phyloP scores from a whole-genome alignment of 2,113 vertebrate species.

The Plestiodon gilberti region DNA sequence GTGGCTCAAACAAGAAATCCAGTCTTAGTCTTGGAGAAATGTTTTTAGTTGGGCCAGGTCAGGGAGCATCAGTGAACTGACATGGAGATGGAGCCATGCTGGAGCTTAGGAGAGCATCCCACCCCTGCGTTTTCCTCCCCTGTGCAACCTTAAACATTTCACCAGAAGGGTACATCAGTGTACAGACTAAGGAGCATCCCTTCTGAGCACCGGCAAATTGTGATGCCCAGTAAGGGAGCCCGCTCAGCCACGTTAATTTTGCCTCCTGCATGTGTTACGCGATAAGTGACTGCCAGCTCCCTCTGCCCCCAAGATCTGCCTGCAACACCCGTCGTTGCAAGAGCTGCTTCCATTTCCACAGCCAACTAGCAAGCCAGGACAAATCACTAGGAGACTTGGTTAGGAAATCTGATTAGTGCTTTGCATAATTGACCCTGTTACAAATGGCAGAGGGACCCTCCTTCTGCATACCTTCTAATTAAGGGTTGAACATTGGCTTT shows the following conservation, averaged over 20 bases:
- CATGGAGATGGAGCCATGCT: no score
- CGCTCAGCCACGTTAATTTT: no score
- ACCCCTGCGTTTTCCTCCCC: no score
- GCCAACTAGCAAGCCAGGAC: slow-evolving; percentile 13
- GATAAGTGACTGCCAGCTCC: background rate
- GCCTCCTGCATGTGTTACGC: no score
- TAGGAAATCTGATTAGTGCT: slow-evolving; percentile 37
- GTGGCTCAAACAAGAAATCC: no score
- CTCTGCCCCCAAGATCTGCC: background rate
- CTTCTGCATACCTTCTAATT: slow-evolving; percentile 11
- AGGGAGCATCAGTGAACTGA: no score
- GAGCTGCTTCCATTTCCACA: background rate
- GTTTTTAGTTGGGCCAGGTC: no score
- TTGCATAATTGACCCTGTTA: slow-evolving; percentile 32
- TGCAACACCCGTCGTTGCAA: background rate
- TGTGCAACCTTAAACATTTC: background rate
- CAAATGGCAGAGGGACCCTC: slow-evolving; percentile 1
- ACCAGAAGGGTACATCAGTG: background rate
- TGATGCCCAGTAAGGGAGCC: no score
- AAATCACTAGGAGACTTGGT: slow-evolving; percentile 16
- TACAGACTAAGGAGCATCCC: background rate
- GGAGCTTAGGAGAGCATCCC: no score
- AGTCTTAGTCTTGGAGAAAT: no score
- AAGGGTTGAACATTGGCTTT: background rate
- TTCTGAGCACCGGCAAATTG: background rate